phyloP scores from a whole-genome alignment of 2,797 vertebrate genomes.

The Sebastes minor region DNA sequence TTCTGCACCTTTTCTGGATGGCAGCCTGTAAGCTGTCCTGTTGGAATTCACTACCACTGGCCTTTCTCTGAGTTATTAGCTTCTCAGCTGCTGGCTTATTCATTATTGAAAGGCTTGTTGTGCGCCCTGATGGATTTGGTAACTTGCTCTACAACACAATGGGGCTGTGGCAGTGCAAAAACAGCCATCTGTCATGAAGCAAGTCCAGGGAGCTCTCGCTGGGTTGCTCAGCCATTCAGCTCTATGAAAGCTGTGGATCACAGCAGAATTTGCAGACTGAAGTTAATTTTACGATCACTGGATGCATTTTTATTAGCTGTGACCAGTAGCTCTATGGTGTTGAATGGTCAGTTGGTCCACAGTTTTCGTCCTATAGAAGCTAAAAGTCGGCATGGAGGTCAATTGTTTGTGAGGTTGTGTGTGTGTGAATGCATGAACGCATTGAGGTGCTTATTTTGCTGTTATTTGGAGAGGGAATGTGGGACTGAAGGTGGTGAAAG shows the following conservation, averaged over 20 bases:
- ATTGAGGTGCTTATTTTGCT: not conserved
- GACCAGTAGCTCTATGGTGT: not conserved
- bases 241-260: slow-evolving; percentile 41
- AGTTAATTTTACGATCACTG: not conserved
- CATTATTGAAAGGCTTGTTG: slow-evolving; percentile 65
- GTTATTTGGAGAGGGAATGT: slow-evolving; percentile 28
- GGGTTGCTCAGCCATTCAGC: slow-evolving; percentile 7
- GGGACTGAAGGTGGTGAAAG: slow-evolving; percentile 14
- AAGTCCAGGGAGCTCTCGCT: slow-evolving; percentile 9
- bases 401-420: not conserved
- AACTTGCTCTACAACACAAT: slow-evolving; percentile 49
- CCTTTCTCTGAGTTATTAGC: slow-evolving; percentile 59
- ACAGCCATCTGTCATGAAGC: slow-evolving; percentile 33
- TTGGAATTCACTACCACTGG: slow-evolving; percentile 38
- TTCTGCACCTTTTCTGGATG: slow-evolving; percentile 27
- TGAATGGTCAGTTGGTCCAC: not conserved
- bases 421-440: not conserved
- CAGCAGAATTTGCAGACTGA: slow-evolving; percentile 6
- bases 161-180: slow-evolving; percentile 10
- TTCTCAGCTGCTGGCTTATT: slow-evolving; percentile 44
- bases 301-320: not conserved
- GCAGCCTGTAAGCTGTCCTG: slow-evolving; percentile 40
- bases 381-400: not conserved
- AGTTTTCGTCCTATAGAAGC: not conserved
- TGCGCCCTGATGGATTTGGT: slow-evolving; percentile 60